Evolutionary conservation across 1,140 invertebrate species (phyloP).

Genomic region (Heliconius eleuchia): DNA sequence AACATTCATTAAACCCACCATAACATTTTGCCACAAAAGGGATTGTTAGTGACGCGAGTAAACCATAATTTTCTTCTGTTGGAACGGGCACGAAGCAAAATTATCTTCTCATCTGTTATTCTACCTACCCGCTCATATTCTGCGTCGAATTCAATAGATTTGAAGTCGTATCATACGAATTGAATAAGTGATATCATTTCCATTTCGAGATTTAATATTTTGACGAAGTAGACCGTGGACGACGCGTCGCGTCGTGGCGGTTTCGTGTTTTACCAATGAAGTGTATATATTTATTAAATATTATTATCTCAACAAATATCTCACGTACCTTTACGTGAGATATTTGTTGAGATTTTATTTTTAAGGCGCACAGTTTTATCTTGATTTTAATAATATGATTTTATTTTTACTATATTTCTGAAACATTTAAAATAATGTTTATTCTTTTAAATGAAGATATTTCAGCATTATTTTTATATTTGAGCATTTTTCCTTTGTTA

Average conservation of each 20-base stretch:
- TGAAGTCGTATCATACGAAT: constrained; percentile 31
- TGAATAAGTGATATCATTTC: constrained; percentile 35
- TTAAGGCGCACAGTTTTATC: too few relatives aligned
- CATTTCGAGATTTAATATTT: constrained; percentile 33
- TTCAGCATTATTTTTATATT: too few relatives aligned
- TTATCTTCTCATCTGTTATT: constrained; percentile 38
- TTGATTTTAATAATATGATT: too few relatives aligned
- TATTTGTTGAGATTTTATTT: too few relatives aligned
- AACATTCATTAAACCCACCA: neutral
- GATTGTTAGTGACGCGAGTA: neutral
- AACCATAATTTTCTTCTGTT: constrained; percentile 23
- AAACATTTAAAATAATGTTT: too few relatives aligned
- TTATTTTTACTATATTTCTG: too few relatives aligned
- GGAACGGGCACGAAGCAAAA: constrained; percentile 14
- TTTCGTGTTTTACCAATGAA: neutral
- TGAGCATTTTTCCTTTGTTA: too few relatives aligned
- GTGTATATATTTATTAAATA: neutral
- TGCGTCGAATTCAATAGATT: constrained; percentile 34
- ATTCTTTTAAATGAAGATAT: too few relatives aligned
- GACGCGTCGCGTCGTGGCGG: neutral
- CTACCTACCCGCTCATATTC: constrained; percentile 33
- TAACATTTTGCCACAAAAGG: neutral
- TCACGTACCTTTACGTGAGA: too few relatives aligned
- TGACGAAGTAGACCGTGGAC: constrained; percentile 15
- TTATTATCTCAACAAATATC: too few relatives aligned